Conservation (phyloP, 2,797 vertebrate genomes). For the Sciurus carolinensis region DNA sequence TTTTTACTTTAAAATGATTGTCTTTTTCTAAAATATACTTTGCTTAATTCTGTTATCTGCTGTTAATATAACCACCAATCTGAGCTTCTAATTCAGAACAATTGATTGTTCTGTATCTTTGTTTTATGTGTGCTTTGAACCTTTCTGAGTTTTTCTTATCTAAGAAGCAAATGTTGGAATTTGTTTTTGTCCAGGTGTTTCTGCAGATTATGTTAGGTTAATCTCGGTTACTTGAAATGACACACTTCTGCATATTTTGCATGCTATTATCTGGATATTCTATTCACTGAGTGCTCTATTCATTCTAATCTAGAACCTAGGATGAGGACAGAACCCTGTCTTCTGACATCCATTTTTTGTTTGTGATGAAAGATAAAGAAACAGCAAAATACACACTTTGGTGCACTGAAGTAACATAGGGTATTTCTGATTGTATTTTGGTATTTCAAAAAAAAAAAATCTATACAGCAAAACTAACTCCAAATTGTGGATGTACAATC, state of each 20-base stretch:
- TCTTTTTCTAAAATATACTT: conserved; percentile 20
- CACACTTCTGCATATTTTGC: neutral
- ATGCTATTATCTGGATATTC: neutral
- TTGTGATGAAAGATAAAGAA: neutral
- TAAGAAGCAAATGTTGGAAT: neutral
- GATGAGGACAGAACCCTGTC: neutral
- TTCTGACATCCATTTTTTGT: neutral
- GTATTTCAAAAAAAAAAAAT: neutral
- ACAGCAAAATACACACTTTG: neutral
- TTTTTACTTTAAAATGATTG: neutral
- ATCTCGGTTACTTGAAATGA: neutral
- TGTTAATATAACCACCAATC: neutral
- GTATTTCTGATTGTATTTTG: neutral
- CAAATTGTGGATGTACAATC: neutral
- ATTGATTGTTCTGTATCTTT: neutral
- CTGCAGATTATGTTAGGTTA: neutral
- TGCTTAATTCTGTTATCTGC: neutral
- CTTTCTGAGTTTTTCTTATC: neutral
- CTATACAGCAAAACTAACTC: neutral
- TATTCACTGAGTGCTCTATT: neutral
- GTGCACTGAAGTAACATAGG: neutral
- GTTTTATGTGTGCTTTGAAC: neutral
- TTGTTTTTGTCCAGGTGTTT: neutral
- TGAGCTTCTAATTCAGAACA: neutral
- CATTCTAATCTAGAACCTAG: neutral